Evolutionary conservation across 92 coral and sea anemone species (phyloP).

Genomic region (Porites evermanni): DNA sequence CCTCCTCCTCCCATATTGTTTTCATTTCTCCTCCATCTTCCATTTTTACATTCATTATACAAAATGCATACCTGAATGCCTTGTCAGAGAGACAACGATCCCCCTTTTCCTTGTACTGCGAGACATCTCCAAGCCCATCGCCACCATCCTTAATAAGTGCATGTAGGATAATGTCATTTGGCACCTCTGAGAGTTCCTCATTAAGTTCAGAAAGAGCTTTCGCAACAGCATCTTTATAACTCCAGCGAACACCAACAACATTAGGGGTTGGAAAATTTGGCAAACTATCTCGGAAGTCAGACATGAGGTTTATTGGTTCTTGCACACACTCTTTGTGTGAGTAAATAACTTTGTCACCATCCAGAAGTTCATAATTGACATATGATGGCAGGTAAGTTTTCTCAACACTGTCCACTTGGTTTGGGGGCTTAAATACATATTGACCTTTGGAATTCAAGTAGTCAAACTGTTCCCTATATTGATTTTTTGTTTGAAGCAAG

Average conservation of each 20-base stretch:
- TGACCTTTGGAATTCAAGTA: conserved; percentile 10
- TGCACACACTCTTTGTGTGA: background rate
- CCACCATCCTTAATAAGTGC: conserved; percentile 54
- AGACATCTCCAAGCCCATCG: conserved; percentile 35
- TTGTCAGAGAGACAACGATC: conserved; percentile 23
- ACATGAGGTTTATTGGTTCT: conserved; percentile 17
- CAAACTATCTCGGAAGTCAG: conserved; percentile 18
- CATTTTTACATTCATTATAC: conserved; percentile 19
- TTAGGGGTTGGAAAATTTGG: conserved; percentile 23
- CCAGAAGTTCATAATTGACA: conserved; percentile 18
- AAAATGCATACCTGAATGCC: conserved; percentile 37
- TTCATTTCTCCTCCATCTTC: conserved; percentile 20
- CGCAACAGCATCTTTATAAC: conserved; percentile 39
- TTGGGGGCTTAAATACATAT: conserved; percentile 8
- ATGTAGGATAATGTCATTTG: background rate
- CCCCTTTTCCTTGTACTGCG: conserved; percentile 40
- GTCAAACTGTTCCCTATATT: conserved; percentile 31
- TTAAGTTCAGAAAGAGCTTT: conserved; percentile 22
- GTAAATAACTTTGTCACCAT: background rate
- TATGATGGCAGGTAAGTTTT: too few relatives aligned
- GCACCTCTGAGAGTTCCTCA: conserved; percentile 6
- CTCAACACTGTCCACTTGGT: conserved; percentile 15
- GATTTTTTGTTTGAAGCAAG: conserved; percentile 47
- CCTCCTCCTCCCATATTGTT: conserved; percentile 46
- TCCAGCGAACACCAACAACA: conserved; percentile 32